Conservation (phyloP, 1,140 invertebrate species). For the Asbolus verrucosus region DNA sequence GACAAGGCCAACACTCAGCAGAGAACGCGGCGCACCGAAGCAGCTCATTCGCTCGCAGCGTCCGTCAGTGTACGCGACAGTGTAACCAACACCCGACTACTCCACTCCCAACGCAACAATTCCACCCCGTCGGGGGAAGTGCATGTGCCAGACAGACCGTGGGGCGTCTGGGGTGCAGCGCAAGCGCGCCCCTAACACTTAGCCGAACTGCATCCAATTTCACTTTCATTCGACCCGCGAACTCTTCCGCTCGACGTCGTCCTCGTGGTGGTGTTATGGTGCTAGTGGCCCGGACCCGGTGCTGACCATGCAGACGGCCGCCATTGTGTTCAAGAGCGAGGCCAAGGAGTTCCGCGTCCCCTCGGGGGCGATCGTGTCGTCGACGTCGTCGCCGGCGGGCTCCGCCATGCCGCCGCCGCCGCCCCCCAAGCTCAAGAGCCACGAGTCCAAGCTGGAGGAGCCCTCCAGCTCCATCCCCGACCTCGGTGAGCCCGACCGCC, state of each 20-base stretch:
- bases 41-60: conserved; percentile 37
- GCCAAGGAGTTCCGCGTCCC: conserved; percentile 60
- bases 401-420: conserved; percentile 69
- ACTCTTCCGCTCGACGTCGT: conserved; percentile 21
- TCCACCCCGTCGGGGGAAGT: conserved; percentile 48
- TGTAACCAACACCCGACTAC: conserved; percentile 41
- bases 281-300: not conserved
- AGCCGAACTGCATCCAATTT: conserved; percentile 60
- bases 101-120: conserved; percentile 20
- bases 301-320: conserved; percentile 60
- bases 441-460: conserved; percentile 71
- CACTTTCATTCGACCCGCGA: conserved; percentile 59
- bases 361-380: conserved; percentile 58
- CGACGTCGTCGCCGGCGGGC: conserved; percentile 52
- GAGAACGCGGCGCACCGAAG: conserved; percentile 41
- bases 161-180: conserved; percentile 48
- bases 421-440: conserved; percentile 64
- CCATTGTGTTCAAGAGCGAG: conserved; percentile 62
- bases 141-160: conserved; percentile 54
- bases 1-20: conserved; percentile 63
- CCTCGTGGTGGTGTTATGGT: not conserved
- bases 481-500: conserved; percentile 74
- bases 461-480: conserved; percentile 87
- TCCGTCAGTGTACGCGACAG: conserved; percentile 16
- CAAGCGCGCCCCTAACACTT: conserved; percentile 54